Evolutionary conservation across 2,797 vertebrate genomes (phyloP), one percentile per base, ranked within the genome.

Genomic region (Gymnothorax reevesii): DNA sequence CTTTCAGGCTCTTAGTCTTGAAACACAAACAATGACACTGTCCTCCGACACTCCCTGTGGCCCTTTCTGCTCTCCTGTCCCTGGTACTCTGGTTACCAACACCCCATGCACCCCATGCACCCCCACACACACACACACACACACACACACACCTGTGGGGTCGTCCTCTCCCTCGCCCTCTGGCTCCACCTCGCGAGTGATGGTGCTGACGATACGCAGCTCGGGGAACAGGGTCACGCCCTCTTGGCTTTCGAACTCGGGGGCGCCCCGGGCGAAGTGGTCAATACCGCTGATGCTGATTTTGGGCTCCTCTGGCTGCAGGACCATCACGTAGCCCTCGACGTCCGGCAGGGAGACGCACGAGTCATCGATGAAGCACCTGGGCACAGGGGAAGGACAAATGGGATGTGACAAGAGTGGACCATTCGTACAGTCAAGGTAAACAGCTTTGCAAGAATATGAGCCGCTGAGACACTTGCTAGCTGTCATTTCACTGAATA

Each of bases 281-380:
- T 98, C 98, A 22, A 99, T 96, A 84, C 99, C 99, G 0, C 98
- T 99, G 79, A 99, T 95, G 94, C 98, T 99, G 95, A 99, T 99
- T 88, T 98, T 98, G 0, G 99, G 99, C 33, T 99, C 99, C 82
- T 99, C 99, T 0, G 99, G 98, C 91, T 99, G 99, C 91, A 99
- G 87, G 82, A 99, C 98, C 98, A 99, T 97, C 85, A 99, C 95
- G 0, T 97, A 98, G 0, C 98, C 97, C 83, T 99, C 98, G 0
- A 97, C 95, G 0, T 97, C 96, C 0, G 97, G 97, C 10, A 99
- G 90, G 0, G 94, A 91, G 2, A 97, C 94, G 2, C 99, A 99
- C 62, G 96, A 85, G 17, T 98, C 98, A 88, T 98, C 97, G 0
- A 94, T 97, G 89, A 97, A 97, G 89, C 99, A 99, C 87, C 98